These are phyloP conservation scores for Anoura caudifer DNA, from an alignment of 2,113 vertebrate species.

Conservation along the genomic window DNA sequence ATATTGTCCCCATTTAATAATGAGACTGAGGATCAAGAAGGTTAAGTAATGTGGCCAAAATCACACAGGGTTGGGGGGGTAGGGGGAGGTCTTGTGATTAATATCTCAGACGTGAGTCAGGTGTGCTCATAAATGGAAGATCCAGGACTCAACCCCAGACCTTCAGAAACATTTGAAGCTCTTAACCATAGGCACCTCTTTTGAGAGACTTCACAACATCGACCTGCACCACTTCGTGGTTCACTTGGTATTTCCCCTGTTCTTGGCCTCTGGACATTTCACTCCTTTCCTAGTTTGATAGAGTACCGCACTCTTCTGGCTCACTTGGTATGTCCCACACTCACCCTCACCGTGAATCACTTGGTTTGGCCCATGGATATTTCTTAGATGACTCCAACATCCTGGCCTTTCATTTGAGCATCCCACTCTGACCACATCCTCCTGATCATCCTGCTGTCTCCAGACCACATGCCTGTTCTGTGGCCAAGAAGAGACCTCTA, in stretches of 20 bases:
- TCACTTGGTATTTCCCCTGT: neutral
- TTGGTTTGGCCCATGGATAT: neutral
- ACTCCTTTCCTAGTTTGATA: too few species aligned
- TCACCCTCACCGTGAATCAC: neutral
- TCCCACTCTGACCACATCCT: neutral
- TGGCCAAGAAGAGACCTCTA: neutral
- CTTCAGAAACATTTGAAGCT: neutral
- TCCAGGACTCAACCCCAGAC: neutral
- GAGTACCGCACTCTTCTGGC: neutral
- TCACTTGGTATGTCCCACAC: neutral
- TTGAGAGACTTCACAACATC: neutral
- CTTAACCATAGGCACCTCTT: accelerated
- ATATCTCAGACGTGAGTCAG: neutral
- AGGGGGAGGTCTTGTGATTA: neutral
- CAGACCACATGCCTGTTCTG: neutral
- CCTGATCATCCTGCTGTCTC: neutral
- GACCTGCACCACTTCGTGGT: accelerated
- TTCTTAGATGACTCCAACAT: neutral
- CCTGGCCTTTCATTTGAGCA: neutral
- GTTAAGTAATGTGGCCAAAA: neutral
- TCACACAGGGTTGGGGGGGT: neutral
- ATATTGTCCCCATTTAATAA: neutral
- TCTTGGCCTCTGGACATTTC: neutral
- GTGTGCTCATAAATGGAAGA: neutral
- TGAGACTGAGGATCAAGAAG: neutral